A percentile compares a stretch with the other conserved stretches of the same genome.
Evolutionary conservation across 2,888 invertebrate genomes (phyloP).

Genomic region (Apodemia zela): DNA sequence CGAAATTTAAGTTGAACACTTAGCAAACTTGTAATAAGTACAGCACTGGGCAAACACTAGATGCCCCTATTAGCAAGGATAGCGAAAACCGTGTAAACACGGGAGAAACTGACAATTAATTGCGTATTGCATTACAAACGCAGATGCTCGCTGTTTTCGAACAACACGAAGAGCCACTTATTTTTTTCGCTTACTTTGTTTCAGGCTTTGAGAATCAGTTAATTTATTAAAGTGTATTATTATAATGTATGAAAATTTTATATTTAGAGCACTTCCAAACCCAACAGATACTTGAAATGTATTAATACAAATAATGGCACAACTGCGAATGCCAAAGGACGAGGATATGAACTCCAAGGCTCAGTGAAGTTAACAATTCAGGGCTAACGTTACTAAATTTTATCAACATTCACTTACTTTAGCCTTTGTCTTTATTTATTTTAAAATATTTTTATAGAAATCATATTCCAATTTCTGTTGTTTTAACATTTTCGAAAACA

Average conservation of each 20-base stretch:
- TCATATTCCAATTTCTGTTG: no score
- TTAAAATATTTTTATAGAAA: no score
- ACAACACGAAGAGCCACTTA: conserved; percentile 26
- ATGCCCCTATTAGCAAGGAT: conserved; percentile 26
- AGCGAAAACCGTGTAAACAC: conserved; percentile 28
- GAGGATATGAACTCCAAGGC: no score
- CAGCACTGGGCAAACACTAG: conserved; percentile 32
- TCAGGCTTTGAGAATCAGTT: background rate
- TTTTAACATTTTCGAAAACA: no score
- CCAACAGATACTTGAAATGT: no score
- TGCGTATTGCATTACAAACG: conserved; percentile 31
- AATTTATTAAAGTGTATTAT: background rate
- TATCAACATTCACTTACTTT: no score
- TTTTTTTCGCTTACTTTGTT: conserved; percentile 4
- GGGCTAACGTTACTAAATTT: no score
- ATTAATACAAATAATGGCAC: no score
- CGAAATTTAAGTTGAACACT: conserved; percentile 25
- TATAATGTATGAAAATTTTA: background rate
- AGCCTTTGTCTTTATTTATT: no score
- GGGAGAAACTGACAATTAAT: conserved; percentile 25
- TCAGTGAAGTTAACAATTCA: no score
- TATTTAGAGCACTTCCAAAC: no score
- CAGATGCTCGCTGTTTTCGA: conserved; percentile 31
- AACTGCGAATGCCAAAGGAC: no score
- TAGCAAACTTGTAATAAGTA: conserved; percentile 32